A percentile compares a stretch with the other conserved stretches of the same genome.
Evolutionary conservation across 1,140 invertebrate species (phyloP).

Genomic region (Eubasilissa regina): DNA sequence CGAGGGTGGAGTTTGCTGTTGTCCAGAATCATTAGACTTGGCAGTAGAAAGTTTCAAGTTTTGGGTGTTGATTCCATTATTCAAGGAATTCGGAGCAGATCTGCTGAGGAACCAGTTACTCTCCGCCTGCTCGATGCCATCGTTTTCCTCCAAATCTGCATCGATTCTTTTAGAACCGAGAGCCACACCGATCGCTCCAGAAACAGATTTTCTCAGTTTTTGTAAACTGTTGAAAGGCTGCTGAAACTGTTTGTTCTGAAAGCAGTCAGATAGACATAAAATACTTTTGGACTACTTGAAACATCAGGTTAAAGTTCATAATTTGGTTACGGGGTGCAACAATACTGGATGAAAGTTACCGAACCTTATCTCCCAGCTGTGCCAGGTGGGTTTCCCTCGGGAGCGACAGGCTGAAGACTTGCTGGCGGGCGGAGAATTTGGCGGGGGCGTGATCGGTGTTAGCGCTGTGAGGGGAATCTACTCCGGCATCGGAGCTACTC

Average conservation of each 20-base stretch:
- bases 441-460: constrained; percentile 65
- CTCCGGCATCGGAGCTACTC: constrained; percentile 78
- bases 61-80: constrained; percentile 72
- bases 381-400: constrained; percentile 75
- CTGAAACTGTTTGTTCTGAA: constrained; percentile 70
- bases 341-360: not conserved
- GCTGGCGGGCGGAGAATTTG: constrained; percentile 76
- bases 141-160: constrained; percentile 67
- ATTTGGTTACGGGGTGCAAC: constrained; percentile 20
- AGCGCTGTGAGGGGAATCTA: constrained; percentile 65
- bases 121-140: constrained; percentile 67
- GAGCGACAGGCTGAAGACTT: constrained; percentile 82
- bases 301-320: constrained; percentile 33
- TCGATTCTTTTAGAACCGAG: constrained; percentile 69
- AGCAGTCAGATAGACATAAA: constrained; percentile 71
- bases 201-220: constrained; percentile 80
- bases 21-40: constrained; percentile 65
- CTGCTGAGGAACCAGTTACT: constrained; percentile 85
- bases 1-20: constrained; percentile 63
- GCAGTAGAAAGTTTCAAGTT: constrained; percentile 64
- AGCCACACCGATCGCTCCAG: constrained; percentile 75
- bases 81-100: constrained; percentile 84
- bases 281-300: constrained; percentile 70
- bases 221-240: constrained; percentile 78
- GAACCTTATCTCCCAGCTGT: constrained; percentile 56